phyloP scores from a whole-genome alignment of 2,113 vertebrate species.

The Fulica atra region DNA sequence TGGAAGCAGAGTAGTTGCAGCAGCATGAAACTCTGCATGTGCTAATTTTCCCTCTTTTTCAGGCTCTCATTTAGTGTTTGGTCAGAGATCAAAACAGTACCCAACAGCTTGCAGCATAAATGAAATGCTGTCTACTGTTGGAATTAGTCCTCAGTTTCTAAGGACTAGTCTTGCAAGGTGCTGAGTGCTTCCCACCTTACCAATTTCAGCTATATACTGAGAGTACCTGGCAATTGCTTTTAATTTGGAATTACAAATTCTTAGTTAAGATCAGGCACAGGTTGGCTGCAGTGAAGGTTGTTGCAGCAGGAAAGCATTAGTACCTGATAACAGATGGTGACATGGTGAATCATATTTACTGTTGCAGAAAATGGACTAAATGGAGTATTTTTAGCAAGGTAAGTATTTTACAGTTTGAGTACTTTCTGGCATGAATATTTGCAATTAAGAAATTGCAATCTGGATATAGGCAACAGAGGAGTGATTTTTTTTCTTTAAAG shows the following conservation, averaged over 20 bases:
- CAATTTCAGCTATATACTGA: neutral
- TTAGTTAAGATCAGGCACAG: neutral
- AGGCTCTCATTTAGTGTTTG: neutral
- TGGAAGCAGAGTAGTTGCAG: neutral
- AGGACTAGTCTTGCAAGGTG: neutral
- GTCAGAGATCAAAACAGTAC: neutral
- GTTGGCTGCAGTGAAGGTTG: neutral
- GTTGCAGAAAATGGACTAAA: constrained; percentile 1
- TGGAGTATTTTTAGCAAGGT: constrained; percentile 10
- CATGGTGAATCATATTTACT: neutral
- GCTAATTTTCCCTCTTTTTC: neutral
- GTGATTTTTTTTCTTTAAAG: neutral
- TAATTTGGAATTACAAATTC: neutral
- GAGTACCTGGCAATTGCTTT: neutral
- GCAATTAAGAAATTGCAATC: neutral
- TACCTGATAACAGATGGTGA: neutral
- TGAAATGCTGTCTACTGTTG: neutral
- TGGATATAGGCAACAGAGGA: neutral
- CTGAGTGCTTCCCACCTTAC: neutral
- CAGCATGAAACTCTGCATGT: neutral
- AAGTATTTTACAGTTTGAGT: constrained; percentile 17
- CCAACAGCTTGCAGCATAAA: neutral
- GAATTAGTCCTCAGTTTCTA: neutral
- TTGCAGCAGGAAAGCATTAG: neutral
- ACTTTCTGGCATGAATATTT: neutral